These are phyloP conservation scores for Exocentrus adspersus DNA, from an alignment of 2,888 invertebrate species.

Conservation along the genomic window DNA sequence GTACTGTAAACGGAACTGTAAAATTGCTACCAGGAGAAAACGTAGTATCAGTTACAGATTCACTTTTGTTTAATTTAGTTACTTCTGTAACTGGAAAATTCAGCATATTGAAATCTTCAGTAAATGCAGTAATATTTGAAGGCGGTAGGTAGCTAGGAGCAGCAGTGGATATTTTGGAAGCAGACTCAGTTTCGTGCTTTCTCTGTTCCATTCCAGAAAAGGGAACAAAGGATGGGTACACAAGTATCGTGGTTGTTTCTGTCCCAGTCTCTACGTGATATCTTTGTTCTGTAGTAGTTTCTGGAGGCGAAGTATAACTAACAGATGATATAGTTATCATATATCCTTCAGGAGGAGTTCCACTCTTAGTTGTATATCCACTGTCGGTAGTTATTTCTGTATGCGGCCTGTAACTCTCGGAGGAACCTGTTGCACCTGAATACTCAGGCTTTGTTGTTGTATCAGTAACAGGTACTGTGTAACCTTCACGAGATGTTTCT, in stretches of 20 bases:
- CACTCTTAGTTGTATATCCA: constrained; percentile 7
- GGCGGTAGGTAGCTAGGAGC: background rate
- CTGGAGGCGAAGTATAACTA: background rate
- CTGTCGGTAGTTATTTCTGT: constrained; percentile 1
- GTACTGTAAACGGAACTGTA: background rate
- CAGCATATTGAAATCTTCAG: no score
- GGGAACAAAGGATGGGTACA: no score
- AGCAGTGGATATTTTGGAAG: background rate
- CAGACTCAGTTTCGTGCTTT: background rate
- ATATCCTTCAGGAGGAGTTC: constrained; percentile 8
- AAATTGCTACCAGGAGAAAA: background rate
- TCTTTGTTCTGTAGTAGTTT: constrained; percentile 18
- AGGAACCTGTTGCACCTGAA: background rate
- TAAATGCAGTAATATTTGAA: background rate
- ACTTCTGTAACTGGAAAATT: background rate
- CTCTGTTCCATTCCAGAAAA: background rate
- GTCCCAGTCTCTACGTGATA: constrained; percentile 10
- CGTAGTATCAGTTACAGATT: background rate
- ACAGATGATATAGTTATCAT: no score
- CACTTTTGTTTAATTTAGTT: background rate
- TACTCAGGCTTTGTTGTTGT: background rate
- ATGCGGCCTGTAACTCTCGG: background rate
- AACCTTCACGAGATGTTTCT: background rate
- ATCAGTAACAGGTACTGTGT: background rate
- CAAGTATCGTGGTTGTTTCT: no score